Percentiles rank a stretch among this genome's conserved stretches.
phyloP scores from a whole-genome alignment of 2,113 vertebrate genomes.

The Gavialis gangeticus region DNA sequence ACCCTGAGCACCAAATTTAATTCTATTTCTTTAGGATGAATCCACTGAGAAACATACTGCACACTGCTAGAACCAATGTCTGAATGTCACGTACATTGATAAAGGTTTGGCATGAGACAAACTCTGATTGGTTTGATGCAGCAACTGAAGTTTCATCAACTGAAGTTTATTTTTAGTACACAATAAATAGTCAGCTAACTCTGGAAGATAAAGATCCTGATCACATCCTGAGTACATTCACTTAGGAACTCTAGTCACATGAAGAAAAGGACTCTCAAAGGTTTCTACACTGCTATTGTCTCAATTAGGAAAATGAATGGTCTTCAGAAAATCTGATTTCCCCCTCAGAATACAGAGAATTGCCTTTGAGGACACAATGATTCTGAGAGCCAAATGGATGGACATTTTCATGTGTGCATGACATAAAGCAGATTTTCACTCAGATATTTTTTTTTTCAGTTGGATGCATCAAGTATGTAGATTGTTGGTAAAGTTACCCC shows the following conservation, averaged over 20 bases:
- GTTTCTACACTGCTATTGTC: background rate
- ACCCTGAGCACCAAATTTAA: background rate
- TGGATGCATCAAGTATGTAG: background rate
- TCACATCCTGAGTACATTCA: background rate
- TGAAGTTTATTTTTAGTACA: background rate
- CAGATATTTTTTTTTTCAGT: background rate
- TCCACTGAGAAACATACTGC: background rate
- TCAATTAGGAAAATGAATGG: background rate
- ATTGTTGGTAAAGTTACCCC: background rate
- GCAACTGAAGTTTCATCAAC: background rate
- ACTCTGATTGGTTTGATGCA: background rate
- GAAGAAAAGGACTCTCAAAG: background rate
- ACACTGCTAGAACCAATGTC: background rate
- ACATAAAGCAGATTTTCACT: background rate
- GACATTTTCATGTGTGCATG: background rate
- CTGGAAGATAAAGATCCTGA: background rate
- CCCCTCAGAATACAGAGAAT: background rate
- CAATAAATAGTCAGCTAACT: background rate
- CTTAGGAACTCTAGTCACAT: background rate
- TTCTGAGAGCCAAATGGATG: background rate
- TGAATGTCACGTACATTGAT: background rate
- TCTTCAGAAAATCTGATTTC: background rate
- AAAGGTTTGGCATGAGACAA: background rate
- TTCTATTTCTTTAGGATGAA: background rate
- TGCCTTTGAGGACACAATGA: background rate